Base-by-base conservation (phyloP, 1,140 invertebrate species). In the Leptopilina clavipes region DNA sequence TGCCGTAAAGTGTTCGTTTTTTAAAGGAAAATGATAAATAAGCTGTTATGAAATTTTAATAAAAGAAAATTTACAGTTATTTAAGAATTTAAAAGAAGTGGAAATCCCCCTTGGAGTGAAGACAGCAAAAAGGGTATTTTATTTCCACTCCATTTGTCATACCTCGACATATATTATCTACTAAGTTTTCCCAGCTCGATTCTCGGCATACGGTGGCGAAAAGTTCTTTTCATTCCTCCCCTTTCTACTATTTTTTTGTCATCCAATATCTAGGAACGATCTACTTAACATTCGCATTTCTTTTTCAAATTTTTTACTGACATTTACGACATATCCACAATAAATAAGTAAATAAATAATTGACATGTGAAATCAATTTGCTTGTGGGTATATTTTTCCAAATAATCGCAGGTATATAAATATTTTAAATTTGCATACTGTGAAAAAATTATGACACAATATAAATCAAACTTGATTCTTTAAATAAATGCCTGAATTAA, bases 131-230 rank as follows among this genome's bases (percentile, higher is more conserved):
- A 22, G 11, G 18, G 18, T 22, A 19, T 56, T 56, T 56, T 56
- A 45, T n/a, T n/a, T 45, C 11, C 54, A 22, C 18, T 56, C 19
- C 18, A 56, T 56, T 56, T 56, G 7, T 22, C 54, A 56, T 56
- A 56, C 18, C 54, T 56, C 19, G 1, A 56, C 54, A 22, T 56
- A 56, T 56, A 56, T 56, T 25, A 56, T 56, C 54, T 56, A 56
- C 54, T 18, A 19, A 10, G 54, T 56, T 56, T 56, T 56, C 10
- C 54, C 54, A 22, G 19, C 54, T 56, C 17, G 18, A 25, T 9
- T 18, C 18, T 18, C 18, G 11, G 17, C 19, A 56, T 56, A 56
- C 19, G 54, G 18, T 19, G 8, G 54, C 3, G 19, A 56, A 56
- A 56, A 18, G 18, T 25, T 56, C 54, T 56, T 56, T 56, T 22